Percentiles rank a stretch among this genome's conserved stretches.
Conservation (phyloP, 1,140 invertebrate genomes). For the Cydia fagiglandana region DNA sequence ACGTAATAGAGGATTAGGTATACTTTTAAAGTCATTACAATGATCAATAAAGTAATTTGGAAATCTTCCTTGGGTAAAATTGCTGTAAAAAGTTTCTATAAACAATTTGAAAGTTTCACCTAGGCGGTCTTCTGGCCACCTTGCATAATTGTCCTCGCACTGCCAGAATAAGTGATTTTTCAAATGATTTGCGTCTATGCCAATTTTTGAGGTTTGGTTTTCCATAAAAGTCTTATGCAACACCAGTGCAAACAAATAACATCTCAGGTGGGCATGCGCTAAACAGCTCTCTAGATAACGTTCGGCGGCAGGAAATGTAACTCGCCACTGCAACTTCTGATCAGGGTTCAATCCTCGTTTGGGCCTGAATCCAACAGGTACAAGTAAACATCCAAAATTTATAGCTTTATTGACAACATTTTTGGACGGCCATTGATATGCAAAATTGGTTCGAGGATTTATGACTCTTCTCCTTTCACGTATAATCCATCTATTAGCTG, state of each 20-base stretch:
- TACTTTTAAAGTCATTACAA: slow-evolving; percentile 86
- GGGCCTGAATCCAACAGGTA: slow-evolving; percentile 83
- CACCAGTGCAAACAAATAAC: slow-evolving; percentile 83
- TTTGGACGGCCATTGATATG: slow-evolving; percentile 84
- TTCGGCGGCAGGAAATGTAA: slow-evolving; percentile 86
- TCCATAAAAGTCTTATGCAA: slow-evolving; percentile 85
- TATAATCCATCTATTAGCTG: slow-evolving; percentile 82
- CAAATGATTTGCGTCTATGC: slow-evolving; percentile 84
- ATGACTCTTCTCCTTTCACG: slow-evolving; percentile 77
- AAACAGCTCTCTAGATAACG: slow-evolving; percentile 85
- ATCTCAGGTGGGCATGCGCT: slow-evolving; percentile 83
- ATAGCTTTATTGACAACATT: slow-evolving; percentile 83
- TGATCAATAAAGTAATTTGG: slow-evolving; percentile 86
- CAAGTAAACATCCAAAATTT: slow-evolving; percentile 83
- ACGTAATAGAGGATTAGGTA: slow-evolving; percentile 82
- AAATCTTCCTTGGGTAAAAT: slow-evolving; percentile 78
- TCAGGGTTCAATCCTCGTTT: slow-evolving; percentile 80
- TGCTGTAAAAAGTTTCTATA: slow-evolving; percentile 80
- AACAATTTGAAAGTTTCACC: slow-evolving; percentile 84
- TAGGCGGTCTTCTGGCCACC: slow-evolving; percentile 85
- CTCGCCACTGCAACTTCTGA: slow-evolving; percentile 85
- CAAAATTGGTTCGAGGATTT: slow-evolving; percentile 79
- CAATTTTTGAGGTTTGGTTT: slow-evolving; percentile 78
- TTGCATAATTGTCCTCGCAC: slow-evolving; percentile 84
- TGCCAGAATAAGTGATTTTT: slow-evolving; percentile 89